phyloP scores from a whole-genome alignment of 1,140 invertebrate species.

The Holotrichia oblita region DNA sequence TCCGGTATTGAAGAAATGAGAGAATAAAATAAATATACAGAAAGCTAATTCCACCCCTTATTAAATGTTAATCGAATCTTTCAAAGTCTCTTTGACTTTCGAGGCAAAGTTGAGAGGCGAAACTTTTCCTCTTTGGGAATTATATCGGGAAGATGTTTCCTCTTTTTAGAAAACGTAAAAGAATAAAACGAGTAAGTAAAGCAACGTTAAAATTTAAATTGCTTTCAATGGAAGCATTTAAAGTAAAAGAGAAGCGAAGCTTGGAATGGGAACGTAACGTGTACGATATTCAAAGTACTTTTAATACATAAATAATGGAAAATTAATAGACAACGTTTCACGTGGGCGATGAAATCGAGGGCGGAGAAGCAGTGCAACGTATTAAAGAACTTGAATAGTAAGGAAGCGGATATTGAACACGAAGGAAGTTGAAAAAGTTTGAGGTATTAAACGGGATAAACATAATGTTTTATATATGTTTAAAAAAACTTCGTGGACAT shows the following conservation, averaged over 20 bases:
- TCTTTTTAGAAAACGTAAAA: background rate
- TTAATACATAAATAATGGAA: background rate
- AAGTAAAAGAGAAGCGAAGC: background rate
- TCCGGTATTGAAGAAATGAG: no score
- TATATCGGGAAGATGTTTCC: background rate
- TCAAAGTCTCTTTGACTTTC: background rate
- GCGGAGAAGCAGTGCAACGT: no score
- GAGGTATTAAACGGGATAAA: no score
- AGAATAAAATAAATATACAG: background rate
- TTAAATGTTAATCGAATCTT: background rate
- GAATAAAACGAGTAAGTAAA: background rate
- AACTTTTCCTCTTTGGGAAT: background rate
- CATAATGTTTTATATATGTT: no score
- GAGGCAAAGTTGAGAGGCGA: background rate
- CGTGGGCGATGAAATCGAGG: background rate
- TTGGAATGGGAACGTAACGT: background rate
- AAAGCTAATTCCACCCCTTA: background rate
- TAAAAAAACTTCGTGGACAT: no score
- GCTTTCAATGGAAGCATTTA: background rate
- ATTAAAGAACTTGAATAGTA: no score
- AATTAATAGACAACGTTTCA: background rate
- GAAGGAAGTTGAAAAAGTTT: no score
- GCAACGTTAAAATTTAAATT: background rate
- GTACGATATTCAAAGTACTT: background rate
- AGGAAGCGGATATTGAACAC: no score